These are phyloP conservation scores for Sterrhoptilus dennistouni DNA, from an alignment of 2,113 vertebrate genomes.

Conservation along the genomic window DNA sequence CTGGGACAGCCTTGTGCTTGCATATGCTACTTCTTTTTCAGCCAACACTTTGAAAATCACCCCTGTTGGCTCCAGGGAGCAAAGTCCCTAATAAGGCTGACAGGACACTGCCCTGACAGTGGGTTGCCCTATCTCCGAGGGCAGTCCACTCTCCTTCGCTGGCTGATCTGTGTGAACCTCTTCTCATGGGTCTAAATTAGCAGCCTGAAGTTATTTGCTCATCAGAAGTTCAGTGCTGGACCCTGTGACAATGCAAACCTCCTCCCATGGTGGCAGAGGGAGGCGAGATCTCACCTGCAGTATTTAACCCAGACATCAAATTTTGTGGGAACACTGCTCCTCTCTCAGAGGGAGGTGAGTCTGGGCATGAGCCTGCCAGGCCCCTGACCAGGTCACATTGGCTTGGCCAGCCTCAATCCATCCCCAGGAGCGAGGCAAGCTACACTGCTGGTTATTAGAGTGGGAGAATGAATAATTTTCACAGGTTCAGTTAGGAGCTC, in stretches of 20 bases:
- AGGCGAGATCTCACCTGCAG: not conserved
- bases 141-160: not conserved
- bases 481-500: not conserved
- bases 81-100: not conserved
- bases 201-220: not conserved
- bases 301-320: rapidly evolving
- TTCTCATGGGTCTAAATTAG: not conserved
- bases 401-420: not conserved
- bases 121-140: not conserved
- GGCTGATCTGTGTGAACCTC: not conserved
- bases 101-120: not conserved
- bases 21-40: not conserved
- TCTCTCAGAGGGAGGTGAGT: not conserved
- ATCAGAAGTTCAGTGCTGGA: not conserved
- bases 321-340: not conserved
- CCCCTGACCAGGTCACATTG: not conserved
- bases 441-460: not conserved
- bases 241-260: not conserved
- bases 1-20: not conserved
- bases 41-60: not conserved
- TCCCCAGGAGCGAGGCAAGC: not conserved
- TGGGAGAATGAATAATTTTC: constrained; percentile 2
- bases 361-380: not conserved
- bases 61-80: not conserved
- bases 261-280: not conserved